Base-by-base conservation (phyloP, 2,113 vertebrate species). In the Coturnix japonica region DNA sequence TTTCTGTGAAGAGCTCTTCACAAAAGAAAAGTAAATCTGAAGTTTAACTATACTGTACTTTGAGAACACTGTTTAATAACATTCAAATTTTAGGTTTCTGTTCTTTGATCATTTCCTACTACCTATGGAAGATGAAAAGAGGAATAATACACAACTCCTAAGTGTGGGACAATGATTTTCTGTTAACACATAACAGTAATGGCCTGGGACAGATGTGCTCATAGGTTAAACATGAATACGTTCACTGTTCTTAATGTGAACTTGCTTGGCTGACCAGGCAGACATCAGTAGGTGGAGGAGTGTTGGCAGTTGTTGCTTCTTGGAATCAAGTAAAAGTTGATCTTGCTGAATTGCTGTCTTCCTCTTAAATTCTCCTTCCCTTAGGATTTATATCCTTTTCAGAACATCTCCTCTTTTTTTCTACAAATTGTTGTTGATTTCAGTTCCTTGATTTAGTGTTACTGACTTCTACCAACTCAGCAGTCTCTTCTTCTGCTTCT, bases 371-470 rank as follows among this genome's bases (percentile, higher is more conserved):
- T 91, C 31, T 85, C 5, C 47, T 76, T 85, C 56, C 65, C 46
- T 76, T 79, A 49, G 71, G 59, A 73, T 92, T 94, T 92, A 59
- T 82, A 54, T 61, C 11, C 19, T 33, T 78, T 92, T 74, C 35
- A 47, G 60, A 75, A 72, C 31, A 22, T 72, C 59, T 44, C 65
- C 9, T 81, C 21, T 64, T 89, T 65, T 81, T 15, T 18, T 13
- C 23, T 46, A 82, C 39, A 57, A 33, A 44, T 73, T 53, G 31
- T 76, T 82, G 53, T 61, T 72, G n/a, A 66, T 89, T 92, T 85
- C 3, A 7, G 41, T 85, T 91, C 31, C 59, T 87, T 82, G 75
- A 80, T 92, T 90, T 91, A 89, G 65, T 69, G 63, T 75, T 92
- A 67, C 60, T 73, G 54, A 73, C 49, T 87, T 92, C 16, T 76